These are phyloP conservation scores for Eretmochelys imbricata DNA, from an alignment of 2,113 vertebrate genomes.

Conservation along the genomic window DNA sequence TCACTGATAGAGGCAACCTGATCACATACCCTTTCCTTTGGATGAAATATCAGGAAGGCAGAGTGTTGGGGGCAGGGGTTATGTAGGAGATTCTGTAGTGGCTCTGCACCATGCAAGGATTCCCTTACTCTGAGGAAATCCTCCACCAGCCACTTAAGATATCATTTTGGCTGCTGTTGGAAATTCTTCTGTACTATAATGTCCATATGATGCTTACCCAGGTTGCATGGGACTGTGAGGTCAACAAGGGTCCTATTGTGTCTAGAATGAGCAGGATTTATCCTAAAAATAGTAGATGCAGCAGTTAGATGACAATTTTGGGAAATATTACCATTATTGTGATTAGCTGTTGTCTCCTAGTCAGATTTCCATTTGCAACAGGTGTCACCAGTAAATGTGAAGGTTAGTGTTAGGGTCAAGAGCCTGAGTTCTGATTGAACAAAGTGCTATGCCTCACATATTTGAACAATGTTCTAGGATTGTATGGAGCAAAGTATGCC, in stretches of 20 bases:
- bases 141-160: background rate
- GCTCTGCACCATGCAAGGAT: background rate
- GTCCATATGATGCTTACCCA: background rate
- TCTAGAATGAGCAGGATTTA: background rate
- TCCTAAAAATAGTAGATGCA: slow-evolving; percentile 26
- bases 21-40: background rate
- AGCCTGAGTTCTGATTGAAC: slow-evolving; percentile 27
- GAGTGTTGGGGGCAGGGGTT: accelerated
- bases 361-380: background rate
- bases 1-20: background rate
- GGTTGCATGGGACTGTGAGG: background rate
- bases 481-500: background rate
- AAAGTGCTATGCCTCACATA: background rate
- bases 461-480: background rate
- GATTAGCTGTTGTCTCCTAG: slow-evolving; percentile 41
- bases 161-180: background rate
- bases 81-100: background rate
- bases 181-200: background rate
- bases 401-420: slow-evolving; percentile 18
- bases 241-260: background rate
- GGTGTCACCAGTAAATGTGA: background rate
- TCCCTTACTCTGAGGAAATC: background rate
- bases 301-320: slow-evolving; percentile 7
- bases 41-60: background rate
- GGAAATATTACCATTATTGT: slow-evolving; percentile 18